Evolutionary conservation across 1,140 invertebrate genomes (phyloP), one percentile per base, ranked within the genome.

Genomic region (Drosophila burlai): DNA sequence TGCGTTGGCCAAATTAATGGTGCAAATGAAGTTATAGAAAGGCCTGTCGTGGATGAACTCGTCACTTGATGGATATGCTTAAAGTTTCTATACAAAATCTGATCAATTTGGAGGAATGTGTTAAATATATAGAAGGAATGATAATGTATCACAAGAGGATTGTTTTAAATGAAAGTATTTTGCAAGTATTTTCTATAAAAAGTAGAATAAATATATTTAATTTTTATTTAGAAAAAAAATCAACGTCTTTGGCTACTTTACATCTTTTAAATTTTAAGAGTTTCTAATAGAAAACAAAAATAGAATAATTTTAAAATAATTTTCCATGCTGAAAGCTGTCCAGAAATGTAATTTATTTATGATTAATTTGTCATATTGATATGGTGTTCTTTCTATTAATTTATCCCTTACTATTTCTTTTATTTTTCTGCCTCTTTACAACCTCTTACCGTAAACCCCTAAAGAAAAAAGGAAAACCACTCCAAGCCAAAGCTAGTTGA

Each of bases 21-120:
- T 71, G 29, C 9, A 52, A 73, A 73, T 73, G 46, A 43, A 74
- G 40, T 40, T 61, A 43, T 73, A 58, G 52, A 58, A 72, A 24
- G 0, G 36, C 43, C 26, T 69, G 68, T 58, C 34, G 21, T 11
- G 3, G 4, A 66, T 66, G 21, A 45, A 71, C 63, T 71, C 42
- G 15, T 34, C 34, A 63, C 49, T 38, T 36, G n/a, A 21, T 31
- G 10, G 8, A 29, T 62, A 5, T n/a, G 15, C 9, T 31, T 38
- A 24, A 67, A 40, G 64, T 29, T 21, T 2, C 8, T 15, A 10
- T 15, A 1, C 5, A 11, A 26, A 18, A 21, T 54, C 3, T 10
- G 34, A 38, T 38, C 1, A 6, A 24, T 36, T 5, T 0, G 4
- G 0, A 16, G 16, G 6, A 52, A 34, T n/a, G 11, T 31, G 21